These are phyloP conservation scores for Nothocercus nigrocapillus DNA, from an alignment of 2,113 vertebrate species.

Conservation along the genomic window DNA sequence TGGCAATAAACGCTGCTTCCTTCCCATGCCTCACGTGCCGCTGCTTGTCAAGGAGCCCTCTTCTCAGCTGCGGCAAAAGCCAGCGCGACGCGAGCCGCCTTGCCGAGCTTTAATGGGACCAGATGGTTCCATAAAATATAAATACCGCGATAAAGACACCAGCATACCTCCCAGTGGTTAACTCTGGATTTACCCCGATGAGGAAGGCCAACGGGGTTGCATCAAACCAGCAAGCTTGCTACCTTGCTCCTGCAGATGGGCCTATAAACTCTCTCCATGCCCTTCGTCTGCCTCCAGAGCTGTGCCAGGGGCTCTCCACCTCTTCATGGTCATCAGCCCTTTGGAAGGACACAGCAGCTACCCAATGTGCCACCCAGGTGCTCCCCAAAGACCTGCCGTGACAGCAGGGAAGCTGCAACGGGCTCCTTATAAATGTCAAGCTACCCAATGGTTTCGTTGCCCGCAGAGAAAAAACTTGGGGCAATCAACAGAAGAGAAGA, in stretches of 20 bases:
- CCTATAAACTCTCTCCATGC: not conserved
- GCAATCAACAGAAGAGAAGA: not conserved
- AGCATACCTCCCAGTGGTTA: constrained; percentile 54
- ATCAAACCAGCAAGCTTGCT: not conserved
- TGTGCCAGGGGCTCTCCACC: not conserved
- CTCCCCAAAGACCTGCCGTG: not conserved
- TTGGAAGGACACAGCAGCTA: not conserved
- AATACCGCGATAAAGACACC: constrained; percentile 70
- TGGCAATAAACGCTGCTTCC: not conserved
- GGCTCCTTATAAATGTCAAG: not conserved
- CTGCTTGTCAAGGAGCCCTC: not conserved
- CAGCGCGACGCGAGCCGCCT: constrained; percentile 38
- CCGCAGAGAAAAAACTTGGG: not conserved
- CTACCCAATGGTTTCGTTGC: not conserved
- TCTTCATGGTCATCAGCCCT: not conserved
- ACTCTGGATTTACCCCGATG: constrained; percentile 62
- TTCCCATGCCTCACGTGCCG: not conserved
- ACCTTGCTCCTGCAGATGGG: not conserved
- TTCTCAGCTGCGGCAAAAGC: constrained; percentile 16
- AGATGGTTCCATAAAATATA: constrained; percentile 78
- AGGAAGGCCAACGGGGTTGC: not conserved
- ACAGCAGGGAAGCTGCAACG: not conserved
- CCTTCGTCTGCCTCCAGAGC: not conserved
- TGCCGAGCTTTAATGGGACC: constrained; percentile 66
- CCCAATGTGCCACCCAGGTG: not conserved